Base-by-base conservation (phyloP, 2,797 vertebrate species). In the Vireo griseus region DNA sequence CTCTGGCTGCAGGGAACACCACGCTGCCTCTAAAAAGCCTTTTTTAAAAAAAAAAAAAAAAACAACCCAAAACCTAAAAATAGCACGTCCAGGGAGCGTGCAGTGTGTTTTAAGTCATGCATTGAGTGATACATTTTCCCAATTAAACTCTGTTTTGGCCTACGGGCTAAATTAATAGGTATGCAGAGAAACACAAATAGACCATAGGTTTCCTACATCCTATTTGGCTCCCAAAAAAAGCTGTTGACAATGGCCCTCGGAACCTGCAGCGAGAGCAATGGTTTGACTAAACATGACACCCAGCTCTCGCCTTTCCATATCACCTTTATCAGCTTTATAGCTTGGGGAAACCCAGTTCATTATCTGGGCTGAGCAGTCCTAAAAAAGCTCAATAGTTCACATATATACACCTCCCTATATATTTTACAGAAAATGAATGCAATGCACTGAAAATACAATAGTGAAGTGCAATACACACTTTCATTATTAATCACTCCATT, bases 391-490 rank as follows among this genome's bases (percentile, higher is more conserved):
- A 15, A 0, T 67, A 44, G 51, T 45, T 66, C n/a, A 8, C 14
- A 7, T 24, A 52, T 18, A 25, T 18, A 25, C 13, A 17, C 35
- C 45, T n/a, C 1, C 5, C 44, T 28, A 1, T 5, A 0, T 16
- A 58, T 24, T 75, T 74, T 14, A 52, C 37, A 63, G 44, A 28
- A 63, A 21, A 57, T 7, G 50, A 61, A 35, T 0, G 3, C 5
- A 19, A 61, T 10, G 3, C 25, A 31, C 15, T 17, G 13, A 52
- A 71, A 63, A 40, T 6, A 33, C 0, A 0, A 42, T 9, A 19
- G 16, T 15, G 6, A 86, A 65, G 8, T 2, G 6, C 39, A 57
- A 39, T 6, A 52, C 0, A 2, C 5, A 1, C 42, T 55, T 55
- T 10, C 28, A 25, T 52, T 50, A 33, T 24, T 59, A 31, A 22